Conservation (phyloP, 2,888 invertebrate genomes). For the Tachina lurida region DNA sequence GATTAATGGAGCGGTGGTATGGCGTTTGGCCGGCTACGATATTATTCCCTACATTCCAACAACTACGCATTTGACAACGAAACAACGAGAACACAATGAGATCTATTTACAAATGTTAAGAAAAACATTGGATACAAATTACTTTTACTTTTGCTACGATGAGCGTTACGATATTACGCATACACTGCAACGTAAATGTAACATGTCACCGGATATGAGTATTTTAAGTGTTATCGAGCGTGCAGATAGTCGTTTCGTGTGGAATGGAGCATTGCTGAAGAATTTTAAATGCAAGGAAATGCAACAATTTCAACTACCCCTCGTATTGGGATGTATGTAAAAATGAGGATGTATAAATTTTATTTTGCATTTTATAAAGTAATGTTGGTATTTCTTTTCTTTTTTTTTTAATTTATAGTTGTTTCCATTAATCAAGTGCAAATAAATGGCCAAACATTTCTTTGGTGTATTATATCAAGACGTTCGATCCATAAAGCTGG, state of each 20-base stretch:
- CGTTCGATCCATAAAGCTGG: slow-evolving; percentile 94
- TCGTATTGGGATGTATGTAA: slow-evolving; percentile 95
- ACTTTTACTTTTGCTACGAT: slow-evolving; percentile 96
- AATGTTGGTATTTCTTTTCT: neutral
- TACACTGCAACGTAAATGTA: slow-evolving; percentile 93
- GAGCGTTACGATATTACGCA: slow-evolving; percentile 93
- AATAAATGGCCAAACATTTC: slow-evolving; percentile 91
- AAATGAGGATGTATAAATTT: slow-evolving; percentile 61
- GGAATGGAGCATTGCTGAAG: slow-evolving; percentile 93
- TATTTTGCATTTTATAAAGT: neutral
- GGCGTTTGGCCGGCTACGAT: slow-evolving; percentile 90
- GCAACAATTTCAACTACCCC: slow-evolving; percentile 91
- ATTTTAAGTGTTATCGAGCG: slow-evolving; percentile 87
- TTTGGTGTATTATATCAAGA: slow-evolving; percentile 94
- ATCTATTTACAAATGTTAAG: slow-evolving; percentile 93
- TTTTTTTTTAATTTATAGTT: slow-evolving; percentile 82
- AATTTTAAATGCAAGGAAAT: slow-evolving; percentile 90
- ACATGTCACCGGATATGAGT: slow-evolving; percentile 88
- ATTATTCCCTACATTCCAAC: slow-evolving; percentile 94
- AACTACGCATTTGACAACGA: slow-evolving; percentile 91
- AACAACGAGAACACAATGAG: slow-evolving; percentile 92
- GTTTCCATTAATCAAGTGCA: slow-evolving; percentile 91
- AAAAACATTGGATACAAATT: slow-evolving; percentile 90
- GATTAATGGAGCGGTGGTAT: slow-evolving; percentile 91
- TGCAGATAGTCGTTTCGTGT: slow-evolving; percentile 95